Conservation (phyloP, 30 jellyfish, hydroid and myxozoan species). For the Aurelia sp. region DNA sequence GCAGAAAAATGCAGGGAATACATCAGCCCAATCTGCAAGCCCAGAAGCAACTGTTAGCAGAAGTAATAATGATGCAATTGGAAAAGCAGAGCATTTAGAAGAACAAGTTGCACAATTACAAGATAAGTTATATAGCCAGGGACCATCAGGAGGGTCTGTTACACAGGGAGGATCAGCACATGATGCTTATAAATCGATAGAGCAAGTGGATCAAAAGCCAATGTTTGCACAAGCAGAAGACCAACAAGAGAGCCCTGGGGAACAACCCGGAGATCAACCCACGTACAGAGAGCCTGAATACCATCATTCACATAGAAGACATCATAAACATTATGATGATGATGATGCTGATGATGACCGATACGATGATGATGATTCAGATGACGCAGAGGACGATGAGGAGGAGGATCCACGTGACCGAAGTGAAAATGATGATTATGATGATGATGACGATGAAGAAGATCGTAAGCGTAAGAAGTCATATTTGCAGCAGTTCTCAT, state of each 20-base stretch:
- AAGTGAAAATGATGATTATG: constrained; percentile 34
- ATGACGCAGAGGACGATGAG: constrained; percentile 61
- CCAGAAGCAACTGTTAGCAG: constrained; percentile 52
- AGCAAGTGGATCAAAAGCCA: constrained; percentile 61
- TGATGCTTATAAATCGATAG: constrained; percentile 67
- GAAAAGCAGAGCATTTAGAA: constrained; percentile 88
- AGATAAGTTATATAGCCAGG: constrained; percentile 79
- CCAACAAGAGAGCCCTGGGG: constrained; percentile 53
- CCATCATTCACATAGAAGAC: constrained; percentile 57
- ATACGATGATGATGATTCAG: constrained; percentile 58
- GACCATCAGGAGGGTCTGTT: background rate
- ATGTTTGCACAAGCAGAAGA: constrained; percentile 45
- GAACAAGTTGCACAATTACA: constrained; percentile 88
- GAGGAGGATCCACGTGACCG: constrained; percentile 37
- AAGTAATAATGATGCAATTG: constrained; percentile 77
- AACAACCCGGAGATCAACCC: constrained; percentile 72
- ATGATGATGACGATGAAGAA: constrained; percentile 60
- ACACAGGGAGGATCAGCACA: background rate
- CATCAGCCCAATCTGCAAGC: constrained; percentile 28
- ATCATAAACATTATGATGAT: constrained; percentile 52
- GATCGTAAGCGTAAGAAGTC: constrained; percentile 55
- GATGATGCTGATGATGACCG: constrained; percentile 54
- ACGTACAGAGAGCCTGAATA: constrained; percentile 55
- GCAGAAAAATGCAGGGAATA: constrained; percentile 9
- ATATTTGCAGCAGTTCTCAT: constrained; percentile 8